These are phyloP conservation scores for Emydoidea blandingii DNA, from an alignment of 2,797 vertebrate species.

Conservation along the genomic window DNA sequence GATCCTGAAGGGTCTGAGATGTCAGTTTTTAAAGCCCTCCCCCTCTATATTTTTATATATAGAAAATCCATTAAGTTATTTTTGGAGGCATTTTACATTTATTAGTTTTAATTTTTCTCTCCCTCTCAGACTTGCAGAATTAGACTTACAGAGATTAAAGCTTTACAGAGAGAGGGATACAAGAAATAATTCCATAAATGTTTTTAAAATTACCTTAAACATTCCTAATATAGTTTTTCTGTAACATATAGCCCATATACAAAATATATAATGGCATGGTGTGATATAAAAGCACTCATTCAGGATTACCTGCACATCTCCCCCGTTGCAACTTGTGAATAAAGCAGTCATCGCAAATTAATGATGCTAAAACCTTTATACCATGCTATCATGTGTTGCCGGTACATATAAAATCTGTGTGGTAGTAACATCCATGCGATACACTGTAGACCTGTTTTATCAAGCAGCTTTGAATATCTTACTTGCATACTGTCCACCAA, in stretches of 20 bases:
- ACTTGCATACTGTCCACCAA: background rate
- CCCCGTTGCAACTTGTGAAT: background rate
- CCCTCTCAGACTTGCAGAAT: background rate
- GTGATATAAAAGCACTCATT: background rate
- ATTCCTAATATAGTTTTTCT: background rate
- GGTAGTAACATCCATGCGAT: background rate
- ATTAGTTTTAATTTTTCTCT: background rate
- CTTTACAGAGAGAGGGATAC: background rate
- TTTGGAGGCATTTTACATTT: background rate
- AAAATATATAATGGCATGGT: background rate
- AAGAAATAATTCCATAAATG: background rate
- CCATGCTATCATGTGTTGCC: background rate
- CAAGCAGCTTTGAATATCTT: background rate
- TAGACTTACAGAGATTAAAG: background rate
- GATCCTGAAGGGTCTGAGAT: too few species aligned
- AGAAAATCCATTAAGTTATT: background rate
- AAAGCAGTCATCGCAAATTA: background rate
- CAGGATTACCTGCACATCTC: background rate
- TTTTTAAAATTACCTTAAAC: background rate
- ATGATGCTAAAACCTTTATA: background rate
- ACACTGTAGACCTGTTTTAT: background rate
- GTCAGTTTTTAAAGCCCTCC: background rate
- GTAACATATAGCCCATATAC: background rate
- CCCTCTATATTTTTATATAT: background rate
- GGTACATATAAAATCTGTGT: background rate